phyloP scores from a whole-genome alignment of 2,113 vertebrate genomes.

The Petromus typicus region DNA sequence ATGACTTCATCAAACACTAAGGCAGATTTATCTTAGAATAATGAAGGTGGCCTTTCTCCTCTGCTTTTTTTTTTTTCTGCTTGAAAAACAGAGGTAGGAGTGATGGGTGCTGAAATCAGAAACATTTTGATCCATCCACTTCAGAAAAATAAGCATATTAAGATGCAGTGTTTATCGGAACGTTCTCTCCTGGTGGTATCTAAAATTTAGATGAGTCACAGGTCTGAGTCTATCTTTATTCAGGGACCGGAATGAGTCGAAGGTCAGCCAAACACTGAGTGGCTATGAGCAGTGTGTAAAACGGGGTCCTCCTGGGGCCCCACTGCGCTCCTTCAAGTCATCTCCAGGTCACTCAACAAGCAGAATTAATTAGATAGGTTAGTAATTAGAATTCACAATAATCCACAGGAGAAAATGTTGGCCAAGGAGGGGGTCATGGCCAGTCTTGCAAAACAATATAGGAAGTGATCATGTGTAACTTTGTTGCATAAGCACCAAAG shows the following conservation, averaged over 20 bases:
- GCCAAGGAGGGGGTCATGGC: neutral
- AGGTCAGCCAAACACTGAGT: slow-evolving; percentile 17
- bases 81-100: slow-evolving; percentile 70
- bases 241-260: slow-evolving; percentile 38
- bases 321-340: neutral
- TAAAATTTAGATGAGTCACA: slow-evolving; percentile 71
- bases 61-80: slow-evolving; percentile 48
- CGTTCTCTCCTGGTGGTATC: slow-evolving; percentile 53
- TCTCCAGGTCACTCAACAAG: neutral
- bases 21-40: neutral
- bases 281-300: neutral
- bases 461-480: neutral
- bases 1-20: slow-evolving; percentile 61
- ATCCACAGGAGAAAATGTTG: neutral
- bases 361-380: neutral
- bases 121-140: slow-evolving; percentile 46
- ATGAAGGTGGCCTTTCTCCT: slow-evolving; percentile 42
- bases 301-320: neutral
- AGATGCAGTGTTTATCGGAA: slow-evolving; percentile 68
- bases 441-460: neutral
- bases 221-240: slow-evolving; percentile 70
- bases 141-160: slow-evolving; percentile 75
- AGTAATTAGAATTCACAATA: neutral
- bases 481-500: no score
- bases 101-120: slow-evolving; percentile 46